Base-by-base conservation (phyloP, 2,797 vertebrate species). In the Chiroxiphia lanceolata region DNA sequence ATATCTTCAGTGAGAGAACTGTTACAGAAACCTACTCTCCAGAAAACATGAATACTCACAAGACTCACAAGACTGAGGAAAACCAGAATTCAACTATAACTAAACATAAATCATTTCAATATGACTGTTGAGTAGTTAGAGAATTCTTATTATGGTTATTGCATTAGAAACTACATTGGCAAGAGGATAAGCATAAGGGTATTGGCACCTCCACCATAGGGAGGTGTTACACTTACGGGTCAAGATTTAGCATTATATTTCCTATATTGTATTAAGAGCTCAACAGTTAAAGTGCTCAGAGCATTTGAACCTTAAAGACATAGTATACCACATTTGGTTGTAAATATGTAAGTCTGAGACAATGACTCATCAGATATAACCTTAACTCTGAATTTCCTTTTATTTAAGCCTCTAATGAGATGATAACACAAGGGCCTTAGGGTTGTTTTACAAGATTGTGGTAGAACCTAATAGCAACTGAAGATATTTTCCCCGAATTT, bases 321-420 rank as follows among this genome's bases (percentile, higher is more conserved):
- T 0, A 29, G 8, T 26, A 81, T 9, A 64, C 22, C 23, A 34
- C 36, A 31, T 38, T 23, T 48, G 3, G 63, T 76, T 88, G 13
- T 57, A 65, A 27, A 5, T 9, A 17, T 3, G 1, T 5, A 75
- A 15, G 20, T 26, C 57, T 64, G 34, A 88, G 45, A 69, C 26
- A 45, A 38, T 47, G 13, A 70, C 20, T 85, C 26, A 1, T 23
- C 60, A 79, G 36, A 68, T 26, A 45, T 11, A 82, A n/a, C 27
- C n/a, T 72, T 54, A 86, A 75, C 48, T 91, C 44, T 15, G 15
- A 81, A 61, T 82, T 94, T 83, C 50, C 36, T 94, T 90, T 75
- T 34, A 63, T 48, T 83, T 83, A 84, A 87, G 17, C 11, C 15
- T 50, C 77, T 93, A 81, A 61, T 71, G 59, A 81, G 36, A 56